Conservation (phyloP, 1,140 invertebrate genomes). For the Elysia chlorotica region DNA sequence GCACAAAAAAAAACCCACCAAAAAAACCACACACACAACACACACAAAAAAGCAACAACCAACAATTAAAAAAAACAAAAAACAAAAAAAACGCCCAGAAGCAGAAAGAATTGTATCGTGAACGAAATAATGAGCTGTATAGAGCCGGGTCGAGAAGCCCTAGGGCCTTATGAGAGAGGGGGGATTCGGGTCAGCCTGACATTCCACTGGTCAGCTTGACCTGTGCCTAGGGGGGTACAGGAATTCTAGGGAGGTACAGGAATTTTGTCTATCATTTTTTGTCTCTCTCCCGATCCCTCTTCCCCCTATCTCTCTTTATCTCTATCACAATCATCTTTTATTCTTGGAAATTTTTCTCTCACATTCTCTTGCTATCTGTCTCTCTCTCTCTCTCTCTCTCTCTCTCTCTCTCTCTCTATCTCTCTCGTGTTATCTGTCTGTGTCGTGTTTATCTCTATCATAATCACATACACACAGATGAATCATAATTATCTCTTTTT, state of each 20-base stretch:
- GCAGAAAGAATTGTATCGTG: no score
- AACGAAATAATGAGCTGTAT: no score
- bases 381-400: background rate
- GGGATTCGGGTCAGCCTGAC: background rate
- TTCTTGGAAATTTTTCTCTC: background rate
- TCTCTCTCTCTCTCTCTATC: background rate
- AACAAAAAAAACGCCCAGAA: background rate
- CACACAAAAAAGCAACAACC: no score
- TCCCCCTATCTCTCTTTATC: background rate
- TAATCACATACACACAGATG: no score
- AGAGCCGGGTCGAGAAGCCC: no score
- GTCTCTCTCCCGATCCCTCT: background rate
- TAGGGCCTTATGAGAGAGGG: no score
- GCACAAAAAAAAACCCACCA: no score
- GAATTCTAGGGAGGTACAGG: background rate
- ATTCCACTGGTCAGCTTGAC: background rate
- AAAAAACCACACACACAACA: no score
- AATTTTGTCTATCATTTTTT: background rate
- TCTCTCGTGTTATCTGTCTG: no score
- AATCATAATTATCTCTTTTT: no score
- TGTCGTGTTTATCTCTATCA: no score
- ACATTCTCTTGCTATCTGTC: background rate
- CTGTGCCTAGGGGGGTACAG: background rate
- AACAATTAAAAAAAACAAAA: no score
- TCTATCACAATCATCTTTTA: background rate